Evolutionary conservation across 2,888 invertebrate genomes (phyloP).

Genomic region (Ctena decussata): DNA sequence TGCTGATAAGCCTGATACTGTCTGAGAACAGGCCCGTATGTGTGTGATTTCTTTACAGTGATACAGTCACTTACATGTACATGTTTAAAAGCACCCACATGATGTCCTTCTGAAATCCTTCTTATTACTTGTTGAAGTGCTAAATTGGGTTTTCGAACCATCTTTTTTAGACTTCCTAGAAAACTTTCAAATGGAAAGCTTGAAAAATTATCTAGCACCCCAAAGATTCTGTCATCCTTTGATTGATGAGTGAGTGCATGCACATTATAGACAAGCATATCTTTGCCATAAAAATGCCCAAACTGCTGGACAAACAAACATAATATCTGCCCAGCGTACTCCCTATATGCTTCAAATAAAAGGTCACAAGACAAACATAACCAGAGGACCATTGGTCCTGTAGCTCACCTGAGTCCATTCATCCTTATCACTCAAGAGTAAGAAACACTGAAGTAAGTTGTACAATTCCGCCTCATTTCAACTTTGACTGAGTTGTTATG

Average conservation of each 20-base stretch:
- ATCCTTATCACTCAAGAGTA: no score
- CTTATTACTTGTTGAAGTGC: slow-evolving; percentile 57
- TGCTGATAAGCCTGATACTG: not conserved
- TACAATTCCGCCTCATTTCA: no score
- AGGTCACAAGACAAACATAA: no score
- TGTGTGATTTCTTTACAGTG: slow-evolving; percentile 35
- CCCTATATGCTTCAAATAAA: slow-evolving; percentile 57
- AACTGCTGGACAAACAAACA: slow-evolving; percentile 72
- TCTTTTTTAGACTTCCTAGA: slow-evolving; percentile 68
- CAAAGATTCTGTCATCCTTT: slow-evolving; percentile 81
- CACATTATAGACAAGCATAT: slow-evolving; percentile 83
- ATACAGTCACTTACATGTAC: no score
- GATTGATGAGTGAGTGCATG: slow-evolving; percentile 84
- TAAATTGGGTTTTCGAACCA: slow-evolving; percentile 52
- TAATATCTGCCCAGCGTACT: slow-evolving; percentile 67
- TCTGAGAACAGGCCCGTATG: slow-evolving; percentile 37
- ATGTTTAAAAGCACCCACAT: not conserved
- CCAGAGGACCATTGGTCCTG: no score
- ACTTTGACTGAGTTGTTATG: no score
- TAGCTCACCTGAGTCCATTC: no score
- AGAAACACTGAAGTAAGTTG: no score
- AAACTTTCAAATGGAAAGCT: slow-evolving; percentile 85
- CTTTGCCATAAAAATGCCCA: slow-evolving; percentile 80
- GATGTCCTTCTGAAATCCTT: slow-evolving; percentile 47
- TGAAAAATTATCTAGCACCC: slow-evolving; percentile 79